Evolutionary conservation across 2,797 vertebrate genomes (phyloP), one percentile per base, ranked within the genome.

Genomic region (Sardinella longiceps): DNA sequence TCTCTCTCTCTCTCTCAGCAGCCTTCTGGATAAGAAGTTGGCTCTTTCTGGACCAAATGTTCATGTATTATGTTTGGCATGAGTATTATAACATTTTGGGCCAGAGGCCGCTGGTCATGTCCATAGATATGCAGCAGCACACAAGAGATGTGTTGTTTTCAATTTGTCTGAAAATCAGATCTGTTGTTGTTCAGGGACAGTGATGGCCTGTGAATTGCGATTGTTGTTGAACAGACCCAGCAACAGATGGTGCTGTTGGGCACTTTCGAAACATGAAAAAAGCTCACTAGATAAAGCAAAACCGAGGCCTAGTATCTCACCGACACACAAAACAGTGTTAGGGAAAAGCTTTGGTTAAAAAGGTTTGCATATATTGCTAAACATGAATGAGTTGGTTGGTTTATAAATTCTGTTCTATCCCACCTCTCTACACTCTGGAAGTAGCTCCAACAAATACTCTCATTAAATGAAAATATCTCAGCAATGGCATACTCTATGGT

Each of bases 221-320:
- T 14, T 43, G 20, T 23, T 43, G 14, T n/a, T n/a, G n/a, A n/a
- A 43, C 7, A 77, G 39, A 23, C 18, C 20, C 15, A 37, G 10
- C 70, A 77, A 37, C 28, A 77, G 70, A 77, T 43, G 70, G 70
- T 10, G 70, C 66, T 74, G 14, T 74, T 74, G 7, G 33, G 33
- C 66, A 74, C 66, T 39, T 70, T 37, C 20, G n/a, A n/a, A 25
- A n/a, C 53, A n/a, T 58, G 53, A n/a, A 6, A n/a, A 6, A n/a
- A n/a, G 20, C 53, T n/a, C 23, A 58, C 11, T 58, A 58, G 2
- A 56, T 15, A 15, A 56, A 56, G 51, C 20, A 23, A 1, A 70
- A 28, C 14, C 10, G 11, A 9, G 6, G 66, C 0, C 66, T 18
- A 37, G 33, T 39, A 74, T 74, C 66, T 18, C 2, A 6, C 2